Conservation (phyloP, 2,797 vertebrate genomes). For the Pyrrhura leucotis region DNA sequence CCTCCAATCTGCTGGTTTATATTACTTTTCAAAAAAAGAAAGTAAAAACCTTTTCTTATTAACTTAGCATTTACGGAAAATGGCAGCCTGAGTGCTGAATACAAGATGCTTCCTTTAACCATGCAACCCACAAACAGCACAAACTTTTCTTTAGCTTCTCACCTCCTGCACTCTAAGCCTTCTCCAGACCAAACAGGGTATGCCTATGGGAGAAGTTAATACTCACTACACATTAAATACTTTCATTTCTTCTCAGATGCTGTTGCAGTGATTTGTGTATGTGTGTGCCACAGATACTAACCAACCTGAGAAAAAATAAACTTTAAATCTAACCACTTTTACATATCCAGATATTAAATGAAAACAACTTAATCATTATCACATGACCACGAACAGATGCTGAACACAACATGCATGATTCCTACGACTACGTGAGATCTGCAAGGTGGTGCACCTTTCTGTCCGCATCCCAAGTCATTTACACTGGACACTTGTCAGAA, state of each 20-base stretch:
- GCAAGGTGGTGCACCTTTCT: not conserved
- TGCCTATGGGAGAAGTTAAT: not conserved
- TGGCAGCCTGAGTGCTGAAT: not conserved
- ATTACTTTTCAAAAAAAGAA: not conserved
- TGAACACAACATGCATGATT: not conserved
- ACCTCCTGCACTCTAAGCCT: not conserved
- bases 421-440: not conserved
- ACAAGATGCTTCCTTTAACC: not conserved
- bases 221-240: not conserved
- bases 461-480: not conserved
- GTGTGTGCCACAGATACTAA: not conserved
- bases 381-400: not conserved
- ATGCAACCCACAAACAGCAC: not conserved
- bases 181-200: not conserved
- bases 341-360: not conserved
- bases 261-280: not conserved
- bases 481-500: rapidly evolving
- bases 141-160: not conserved
- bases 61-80: not conserved
- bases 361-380: not conserved
- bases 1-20: not conserved
- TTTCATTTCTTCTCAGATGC: not conserved
- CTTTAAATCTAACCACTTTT: not conserved
- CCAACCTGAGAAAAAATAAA: not conserved
- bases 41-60: not conserved